Conservation (phyloP, 2,797 vertebrate genomes). For the Hydrophis major region DNA sequence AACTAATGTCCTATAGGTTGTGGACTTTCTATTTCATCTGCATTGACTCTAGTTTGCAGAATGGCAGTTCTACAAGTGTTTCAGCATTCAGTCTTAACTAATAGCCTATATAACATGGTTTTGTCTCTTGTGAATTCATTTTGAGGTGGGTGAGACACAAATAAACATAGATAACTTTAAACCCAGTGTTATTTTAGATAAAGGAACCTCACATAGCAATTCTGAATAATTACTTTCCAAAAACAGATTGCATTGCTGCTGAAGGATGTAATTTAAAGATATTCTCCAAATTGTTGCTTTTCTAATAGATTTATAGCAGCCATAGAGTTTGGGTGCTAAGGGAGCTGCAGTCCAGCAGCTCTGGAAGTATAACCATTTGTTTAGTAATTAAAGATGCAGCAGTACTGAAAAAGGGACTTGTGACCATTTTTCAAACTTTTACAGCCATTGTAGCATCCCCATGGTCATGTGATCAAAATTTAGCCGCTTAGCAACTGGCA, state of each 20-base stretch:
- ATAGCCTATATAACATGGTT: not conserved
- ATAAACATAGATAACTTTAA: not conserved
- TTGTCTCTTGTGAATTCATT: not conserved
- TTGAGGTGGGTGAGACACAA: not conserved
- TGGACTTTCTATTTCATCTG: slow-evolving; percentile 23
- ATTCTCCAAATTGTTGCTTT: not conserved
- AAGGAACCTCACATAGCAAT: not conserved
- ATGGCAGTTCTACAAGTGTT: not conserved
- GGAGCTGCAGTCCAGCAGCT: not conserved
- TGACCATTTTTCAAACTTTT: not conserved
- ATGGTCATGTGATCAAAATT: not conserved
- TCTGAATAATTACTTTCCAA: not conserved
- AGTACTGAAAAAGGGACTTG: not conserved
- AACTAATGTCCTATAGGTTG: slow-evolving; percentile 53
- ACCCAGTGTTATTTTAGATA: not conserved
- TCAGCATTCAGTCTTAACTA: slow-evolving; percentile 18
- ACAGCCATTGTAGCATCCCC: not conserved
- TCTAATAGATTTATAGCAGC: not conserved
- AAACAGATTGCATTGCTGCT: not conserved
- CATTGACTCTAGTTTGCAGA: not conserved
- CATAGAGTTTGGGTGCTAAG: not conserved
- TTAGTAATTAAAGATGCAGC: not conserved
- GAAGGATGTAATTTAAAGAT: not conserved
- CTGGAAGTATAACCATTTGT: not conserved
- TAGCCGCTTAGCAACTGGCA: not conserved